A percentile compares a stretch with the other conserved stretches of the same genome.
These are phyloP conservation scores for Galendromus occidentalis DNA, from an alignment of 1,140 invertebrate genomes.

Conservation along the genomic window DNA sequence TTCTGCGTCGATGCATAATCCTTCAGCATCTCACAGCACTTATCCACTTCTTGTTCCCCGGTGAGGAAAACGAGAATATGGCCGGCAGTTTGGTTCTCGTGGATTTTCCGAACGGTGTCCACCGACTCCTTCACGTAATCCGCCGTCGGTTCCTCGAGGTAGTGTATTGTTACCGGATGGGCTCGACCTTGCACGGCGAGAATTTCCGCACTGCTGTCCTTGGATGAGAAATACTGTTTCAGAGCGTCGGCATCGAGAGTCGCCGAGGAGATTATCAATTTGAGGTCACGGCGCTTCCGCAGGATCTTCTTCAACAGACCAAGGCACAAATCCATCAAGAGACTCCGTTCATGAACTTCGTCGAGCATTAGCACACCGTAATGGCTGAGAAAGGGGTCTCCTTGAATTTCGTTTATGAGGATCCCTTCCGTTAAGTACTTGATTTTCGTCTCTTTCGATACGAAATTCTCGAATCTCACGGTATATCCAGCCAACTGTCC, in stretches of 20 bases:
- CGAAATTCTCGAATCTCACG: conserved; percentile 71
- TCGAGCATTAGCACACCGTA: conserved; percentile 83
- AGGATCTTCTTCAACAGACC: conserved; percentile 80
- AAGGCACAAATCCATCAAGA: conserved; percentile 81
- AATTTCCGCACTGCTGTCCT: conserved; percentile 46
- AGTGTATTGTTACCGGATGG: conserved; percentile 71
- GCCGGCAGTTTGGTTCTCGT: conserved; percentile 53
- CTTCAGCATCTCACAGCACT: conserved; percentile 42
- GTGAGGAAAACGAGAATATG: conserved; percentile 87
- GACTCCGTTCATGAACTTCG: conserved; percentile 83
- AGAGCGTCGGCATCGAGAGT: conserved; percentile 78
- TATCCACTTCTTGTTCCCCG: conserved; percentile 73
- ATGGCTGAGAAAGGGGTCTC: conserved; percentile 66
- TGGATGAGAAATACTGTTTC: conserved; percentile 59
- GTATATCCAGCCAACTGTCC: conserved; percentile 75
- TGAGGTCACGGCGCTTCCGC: conserved; percentile 59
- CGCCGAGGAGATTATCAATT: conserved; percentile 76
- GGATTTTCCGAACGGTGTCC: conserved; percentile 71
- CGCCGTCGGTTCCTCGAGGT: conserved; percentile 59
- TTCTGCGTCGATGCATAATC: conserved; percentile 20
- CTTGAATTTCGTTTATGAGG: conserved; percentile 77
- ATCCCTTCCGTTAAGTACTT: conserved; percentile 96
- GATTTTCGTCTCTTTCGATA: conserved; percentile 46
- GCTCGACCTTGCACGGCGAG: conserved; percentile 69
- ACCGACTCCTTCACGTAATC: conserved; percentile 74